A percentile compares a stretch with the other conserved stretches of the same genome.
Evolutionary conservation across 1,140 invertebrate species (phyloP).

Genomic region (Sycobia sp.): DNA sequence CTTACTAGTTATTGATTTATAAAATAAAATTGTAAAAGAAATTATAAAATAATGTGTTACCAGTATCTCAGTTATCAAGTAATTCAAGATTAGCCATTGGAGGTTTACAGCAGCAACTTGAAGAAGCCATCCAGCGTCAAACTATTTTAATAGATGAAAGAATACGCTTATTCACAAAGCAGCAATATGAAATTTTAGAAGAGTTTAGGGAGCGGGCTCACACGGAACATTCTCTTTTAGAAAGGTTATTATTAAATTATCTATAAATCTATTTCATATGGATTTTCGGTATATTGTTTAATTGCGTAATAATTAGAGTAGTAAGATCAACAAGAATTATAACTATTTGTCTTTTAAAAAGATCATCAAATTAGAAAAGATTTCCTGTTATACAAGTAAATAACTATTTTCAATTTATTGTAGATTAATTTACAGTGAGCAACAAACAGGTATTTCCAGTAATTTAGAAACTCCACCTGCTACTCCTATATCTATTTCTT

Average conservation of each 20-base stretch:
- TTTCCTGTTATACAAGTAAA: too few species aligned
- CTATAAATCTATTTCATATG: too few species aligned
- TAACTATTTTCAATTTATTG: too few species aligned
- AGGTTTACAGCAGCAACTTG: conserved; percentile 60
- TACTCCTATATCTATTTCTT: conserved; percentile 42
- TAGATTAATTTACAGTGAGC: conserved; percentile 46
- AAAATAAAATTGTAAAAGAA: background rate
- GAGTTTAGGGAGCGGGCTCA: conserved; percentile 59
- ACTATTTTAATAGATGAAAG: conserved; percentile 59
- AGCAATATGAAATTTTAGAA: conserved; percentile 62
- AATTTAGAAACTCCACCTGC: conserved; percentile 43
- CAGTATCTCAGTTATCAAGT: conserved; percentile 51
- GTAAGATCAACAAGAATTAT: too few species aligned
- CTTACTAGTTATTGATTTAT: background rate
- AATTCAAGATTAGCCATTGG: conserved; percentile 52
- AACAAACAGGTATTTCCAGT: conserved; percentile 38
- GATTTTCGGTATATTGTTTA: too few species aligned
- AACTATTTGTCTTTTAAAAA: too few species aligned
- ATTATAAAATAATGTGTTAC: conserved; percentile 22
- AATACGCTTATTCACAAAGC: conserved; percentile 60
- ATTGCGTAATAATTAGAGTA: too few species aligned
- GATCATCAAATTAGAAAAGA: too few species aligned
- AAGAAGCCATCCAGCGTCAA: conserved; percentile 59
- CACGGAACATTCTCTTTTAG: conserved; percentile 60
- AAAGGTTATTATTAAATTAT: conserved; percentile 44